Evolutionary conservation across 1,140 invertebrate species (phyloP).

Genomic region (Drosophila pruinosa): DNA sequence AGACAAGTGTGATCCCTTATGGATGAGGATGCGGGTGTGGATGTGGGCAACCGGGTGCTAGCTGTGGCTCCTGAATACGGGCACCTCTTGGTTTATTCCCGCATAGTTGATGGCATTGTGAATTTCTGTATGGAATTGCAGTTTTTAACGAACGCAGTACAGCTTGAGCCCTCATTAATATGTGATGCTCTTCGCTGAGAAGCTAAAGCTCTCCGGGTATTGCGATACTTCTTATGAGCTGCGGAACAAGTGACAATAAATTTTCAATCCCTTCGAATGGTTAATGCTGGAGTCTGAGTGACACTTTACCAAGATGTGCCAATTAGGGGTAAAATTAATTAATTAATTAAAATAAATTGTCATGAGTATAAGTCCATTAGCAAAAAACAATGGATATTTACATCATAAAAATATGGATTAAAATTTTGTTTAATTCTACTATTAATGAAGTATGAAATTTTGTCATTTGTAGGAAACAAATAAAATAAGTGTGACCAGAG

Average conservation of each 20-base stretch:
- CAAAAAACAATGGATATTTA: not conserved
- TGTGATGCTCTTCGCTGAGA: slow-evolving; percentile 9
- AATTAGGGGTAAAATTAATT: slow-evolving; percentile 30
- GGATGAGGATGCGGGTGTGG: slow-evolving; percentile 32
- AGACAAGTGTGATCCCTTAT: slow-evolving; percentile 69
- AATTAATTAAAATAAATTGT: slow-evolving; percentile 4
- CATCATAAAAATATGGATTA: too few relatives aligned
- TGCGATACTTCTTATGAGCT: not conserved
- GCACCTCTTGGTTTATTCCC: slow-evolving; percentile 51
- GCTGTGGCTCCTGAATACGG: slow-evolving; percentile 18
- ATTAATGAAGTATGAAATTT: too few relatives aligned
- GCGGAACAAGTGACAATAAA: slow-evolving; percentile 20
- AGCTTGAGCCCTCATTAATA: slow-evolving; percentile 41
- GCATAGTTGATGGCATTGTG: slow-evolving; percentile 69
- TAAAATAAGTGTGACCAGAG: too few relatives aligned
- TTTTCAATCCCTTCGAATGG: slow-evolving; percentile 15
- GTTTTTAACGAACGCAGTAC: slow-evolving; percentile 43
- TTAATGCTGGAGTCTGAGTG: not conserved
- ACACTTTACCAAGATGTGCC: slow-evolving; percentile 8
- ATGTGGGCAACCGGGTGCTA: not conserved
- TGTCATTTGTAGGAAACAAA: too few relatives aligned
- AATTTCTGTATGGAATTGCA: slow-evolving; percentile 60
- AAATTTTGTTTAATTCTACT: too few relatives aligned
- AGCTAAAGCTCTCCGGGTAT: not conserved
- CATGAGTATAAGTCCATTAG: not conserved